phyloP scores from a whole-genome alignment of 2,797 vertebrate genomes.

The Paratrypauchen microcephalus region DNA sequence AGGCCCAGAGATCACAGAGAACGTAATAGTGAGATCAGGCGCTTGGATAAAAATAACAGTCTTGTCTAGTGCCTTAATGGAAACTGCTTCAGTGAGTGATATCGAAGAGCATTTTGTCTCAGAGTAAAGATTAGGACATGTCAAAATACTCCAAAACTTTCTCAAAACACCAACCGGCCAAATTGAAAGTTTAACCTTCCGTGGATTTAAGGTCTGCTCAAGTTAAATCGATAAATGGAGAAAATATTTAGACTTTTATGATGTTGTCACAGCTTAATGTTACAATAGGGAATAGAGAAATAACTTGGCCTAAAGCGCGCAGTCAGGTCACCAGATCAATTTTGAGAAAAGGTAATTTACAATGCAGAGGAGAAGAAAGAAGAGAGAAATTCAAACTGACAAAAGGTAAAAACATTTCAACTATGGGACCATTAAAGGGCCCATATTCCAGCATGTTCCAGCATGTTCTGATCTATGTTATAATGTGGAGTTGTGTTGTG shows the following conservation, averaged over 20 bases:
- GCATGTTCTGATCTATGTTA: no score
- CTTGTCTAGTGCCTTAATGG: slow-evolving; percentile 4
- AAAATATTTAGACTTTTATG: not conserved
- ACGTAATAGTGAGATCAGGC: slow-evolving; percentile 3
- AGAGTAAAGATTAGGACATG: not conserved
- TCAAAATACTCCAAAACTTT: slow-evolving; percentile 1
- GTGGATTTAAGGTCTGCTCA: not conserved
- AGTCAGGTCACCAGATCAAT: no score
- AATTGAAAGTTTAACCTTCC: slow-evolving; percentile 1
- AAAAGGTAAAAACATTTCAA: no score
- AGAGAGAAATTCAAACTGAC: no score
- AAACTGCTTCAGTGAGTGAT: not conserved
- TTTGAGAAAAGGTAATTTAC: no score
- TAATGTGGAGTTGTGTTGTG: no score
- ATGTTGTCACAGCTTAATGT: not conserved
- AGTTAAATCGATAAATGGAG: not conserved
- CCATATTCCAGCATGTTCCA: no score
- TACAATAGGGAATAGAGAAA: not conserved
- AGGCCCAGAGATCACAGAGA: not conserved
- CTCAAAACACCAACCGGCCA: not conserved
- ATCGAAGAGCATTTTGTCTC: slow-evolving; percentile 7
- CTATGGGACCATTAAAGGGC: no score
- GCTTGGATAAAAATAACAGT: slow-evolving; percentile 6
- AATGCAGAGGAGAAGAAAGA: no score
- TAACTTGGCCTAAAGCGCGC: not conserved